phyloP scores from a whole-genome alignment of 2,797 vertebrate genomes.

The Rhincodon typus region DNA sequence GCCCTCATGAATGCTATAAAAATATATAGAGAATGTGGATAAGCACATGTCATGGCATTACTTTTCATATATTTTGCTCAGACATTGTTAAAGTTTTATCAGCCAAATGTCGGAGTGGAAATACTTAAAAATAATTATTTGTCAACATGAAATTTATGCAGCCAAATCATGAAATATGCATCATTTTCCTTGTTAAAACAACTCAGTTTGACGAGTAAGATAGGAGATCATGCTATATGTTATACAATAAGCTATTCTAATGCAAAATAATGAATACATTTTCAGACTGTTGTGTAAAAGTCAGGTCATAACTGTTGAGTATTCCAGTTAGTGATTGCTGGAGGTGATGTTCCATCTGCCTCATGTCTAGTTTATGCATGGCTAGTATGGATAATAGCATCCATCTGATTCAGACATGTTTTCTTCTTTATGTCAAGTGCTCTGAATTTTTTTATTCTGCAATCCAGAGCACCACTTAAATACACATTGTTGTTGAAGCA shows the following conservation, averaged over 20 bases:
- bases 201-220: not conserved
- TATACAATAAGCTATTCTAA: not conserved
- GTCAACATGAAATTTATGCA: constrained; percentile 6
- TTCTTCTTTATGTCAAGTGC: not conserved
- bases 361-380: not conserved
- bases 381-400: not conserved
- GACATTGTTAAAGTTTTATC: not conserved
- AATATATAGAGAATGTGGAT: not conserved
- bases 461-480: not conserved
- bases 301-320: not conserved
- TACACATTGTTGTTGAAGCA: constrained; percentile 2
- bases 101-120: not conserved
- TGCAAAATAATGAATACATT: constrained; percentile 18
- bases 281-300: not conserved
- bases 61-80: not conserved
- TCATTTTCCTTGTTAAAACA: constrained; percentile 3
- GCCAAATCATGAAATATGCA: constrained; percentile 24
- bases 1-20: not conserved
- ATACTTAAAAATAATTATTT: not conserved
- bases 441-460: not conserved
- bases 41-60: not conserved
- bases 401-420: not conserved
- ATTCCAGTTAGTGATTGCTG: not conserved
- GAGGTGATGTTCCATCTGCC: not conserved
- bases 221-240: not conserved